A percentile compares a stretch with the other conserved stretches of the same genome.
These are phyloP conservation scores for Prinia subflava DNA, from an alignment of 2,113 vertebrate species.

Conservation along the genomic window DNA sequence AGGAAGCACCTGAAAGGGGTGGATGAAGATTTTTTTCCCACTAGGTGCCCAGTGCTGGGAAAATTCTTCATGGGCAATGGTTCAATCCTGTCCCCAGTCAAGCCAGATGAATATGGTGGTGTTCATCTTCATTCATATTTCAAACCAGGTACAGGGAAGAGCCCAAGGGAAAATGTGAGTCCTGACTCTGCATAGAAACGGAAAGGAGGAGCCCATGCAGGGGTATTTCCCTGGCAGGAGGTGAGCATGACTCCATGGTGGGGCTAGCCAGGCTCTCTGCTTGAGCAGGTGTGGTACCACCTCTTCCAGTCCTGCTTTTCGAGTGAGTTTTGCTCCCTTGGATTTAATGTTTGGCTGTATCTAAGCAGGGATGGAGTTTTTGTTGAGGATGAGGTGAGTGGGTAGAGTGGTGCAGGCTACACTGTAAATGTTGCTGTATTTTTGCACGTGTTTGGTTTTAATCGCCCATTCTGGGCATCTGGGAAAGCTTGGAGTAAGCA, in stretches of 20 bases:
- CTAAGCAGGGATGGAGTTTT: not conserved
- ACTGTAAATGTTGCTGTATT: not conserved
- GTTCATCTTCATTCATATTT: not conserved
- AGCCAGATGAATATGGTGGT: not conserved
- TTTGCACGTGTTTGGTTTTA: not conserved
- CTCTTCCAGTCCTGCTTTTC: not conserved
- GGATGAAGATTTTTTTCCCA: not conserved
- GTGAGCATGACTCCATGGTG: accelerated
- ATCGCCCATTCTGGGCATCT: not conserved
- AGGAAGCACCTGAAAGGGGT: not conserved
- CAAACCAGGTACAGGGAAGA: not conserved
- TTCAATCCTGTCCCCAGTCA: not conserved
- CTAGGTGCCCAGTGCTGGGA: not conserved
- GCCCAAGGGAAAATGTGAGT: not conserved
- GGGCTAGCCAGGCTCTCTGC: not conserved
- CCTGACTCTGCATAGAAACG: not conserved
- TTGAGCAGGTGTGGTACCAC: not conserved
- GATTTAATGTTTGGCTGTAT: not conserved
- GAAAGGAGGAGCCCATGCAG: not conserved
- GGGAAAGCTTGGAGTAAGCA: not conserved
- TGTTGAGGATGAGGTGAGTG: not conserved
- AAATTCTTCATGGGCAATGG: not conserved
- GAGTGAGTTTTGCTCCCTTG: not conserved
- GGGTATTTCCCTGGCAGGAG: not conserved
- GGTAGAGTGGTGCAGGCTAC: not conserved